Conservation (phyloP, 2,113 vertebrate genomes). For the Empidonax traillii region DNA sequence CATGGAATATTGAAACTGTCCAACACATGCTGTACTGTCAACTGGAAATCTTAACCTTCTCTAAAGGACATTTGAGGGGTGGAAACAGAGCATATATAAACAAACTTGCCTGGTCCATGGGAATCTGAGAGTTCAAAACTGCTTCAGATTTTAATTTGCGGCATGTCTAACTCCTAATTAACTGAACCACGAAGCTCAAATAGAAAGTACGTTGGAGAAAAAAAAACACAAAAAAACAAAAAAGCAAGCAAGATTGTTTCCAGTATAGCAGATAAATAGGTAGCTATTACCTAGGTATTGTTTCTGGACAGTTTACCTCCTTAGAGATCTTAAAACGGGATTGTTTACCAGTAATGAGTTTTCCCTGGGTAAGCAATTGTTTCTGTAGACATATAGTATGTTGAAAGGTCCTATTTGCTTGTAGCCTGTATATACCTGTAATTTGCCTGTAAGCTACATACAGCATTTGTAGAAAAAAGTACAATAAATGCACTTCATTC, state of each 20-base stretch:
- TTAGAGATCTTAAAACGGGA: constrained; percentile 37
- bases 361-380: constrained; percentile 16
- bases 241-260: not conserved
- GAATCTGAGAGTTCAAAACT: constrained; percentile 27
- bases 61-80: not conserved
- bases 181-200: not conserved
- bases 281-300: constrained; percentile 35
- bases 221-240: not conserved
- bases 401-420: not conserved
- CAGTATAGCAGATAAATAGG: constrained; percentile 36
- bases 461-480: not conserved
- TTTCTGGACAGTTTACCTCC: constrained; percentile 43
- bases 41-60: constrained; percentile 9
- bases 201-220: not conserved
- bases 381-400: not conserved
- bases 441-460: not conserved
- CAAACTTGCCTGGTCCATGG: not conserved
- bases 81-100: not conserved
- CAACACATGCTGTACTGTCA: not conserved
- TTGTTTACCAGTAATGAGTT: constrained; percentile 54
- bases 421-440: not conserved
- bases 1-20: not conserved
- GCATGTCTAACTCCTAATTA: constrained; percentile 30
- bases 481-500: not conserved
- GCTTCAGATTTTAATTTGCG: constrained; percentile 34